phyloP scores from a whole-genome alignment of 2,888 invertebrate species.

The Fissipunctia ypsillon region DNA sequence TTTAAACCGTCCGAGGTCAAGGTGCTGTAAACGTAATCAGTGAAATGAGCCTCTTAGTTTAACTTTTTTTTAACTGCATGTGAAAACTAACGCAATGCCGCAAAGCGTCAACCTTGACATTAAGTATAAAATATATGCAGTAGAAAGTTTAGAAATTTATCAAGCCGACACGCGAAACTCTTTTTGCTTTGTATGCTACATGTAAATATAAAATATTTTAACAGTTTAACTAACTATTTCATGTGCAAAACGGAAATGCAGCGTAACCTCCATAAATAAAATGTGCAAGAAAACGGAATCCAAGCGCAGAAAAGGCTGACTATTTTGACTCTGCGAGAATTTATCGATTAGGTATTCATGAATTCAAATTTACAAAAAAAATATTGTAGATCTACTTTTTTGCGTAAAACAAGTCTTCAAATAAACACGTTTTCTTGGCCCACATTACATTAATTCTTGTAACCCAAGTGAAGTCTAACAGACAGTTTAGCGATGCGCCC shows the following conservation, averaged over 20 bases:
- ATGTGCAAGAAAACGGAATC: slow-evolving; percentile 3
- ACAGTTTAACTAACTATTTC: slow-evolving; percentile 12
- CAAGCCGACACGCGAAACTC: slow-evolving; percentile 43
- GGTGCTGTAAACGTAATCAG: slow-evolving; percentile 49
- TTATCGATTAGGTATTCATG: slow-evolving; percentile 6
- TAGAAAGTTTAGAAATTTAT: slow-evolving; percentile 51
- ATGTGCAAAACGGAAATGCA: slow-evolving; percentile 33
- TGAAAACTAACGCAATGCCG: slow-evolving; percentile 27
- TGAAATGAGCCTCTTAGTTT: slow-evolving; percentile 27
- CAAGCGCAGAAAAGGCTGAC: slow-evolving; percentile 2
- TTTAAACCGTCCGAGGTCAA: slow-evolving; percentile 52
- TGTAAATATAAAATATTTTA: slow-evolving; percentile 34
- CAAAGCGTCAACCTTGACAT: slow-evolving; percentile 47
- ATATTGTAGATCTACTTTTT: slow-evolving; percentile 43
- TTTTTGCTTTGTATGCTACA: slow-evolving; percentile 32
- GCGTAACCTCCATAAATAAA: slow-evolving; percentile 1
- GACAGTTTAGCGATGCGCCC: slow-evolving; percentile 79
- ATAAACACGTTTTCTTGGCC: slow-evolving; percentile 58
- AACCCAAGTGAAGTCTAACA: slow-evolving; percentile 73
- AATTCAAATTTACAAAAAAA: slow-evolving; percentile 29
- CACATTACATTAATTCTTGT: slow-evolving; percentile 58
- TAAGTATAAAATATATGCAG: slow-evolving; percentile 28
- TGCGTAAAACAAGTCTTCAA: slow-evolving; percentile 58
- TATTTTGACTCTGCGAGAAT: slow-evolving; percentile 2
- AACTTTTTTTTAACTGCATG: slow-evolving; percentile 34